Evolutionary conservation across 2,113 vertebrate species (phyloP).

Genomic region (Mormyrus lacerda): DNA sequence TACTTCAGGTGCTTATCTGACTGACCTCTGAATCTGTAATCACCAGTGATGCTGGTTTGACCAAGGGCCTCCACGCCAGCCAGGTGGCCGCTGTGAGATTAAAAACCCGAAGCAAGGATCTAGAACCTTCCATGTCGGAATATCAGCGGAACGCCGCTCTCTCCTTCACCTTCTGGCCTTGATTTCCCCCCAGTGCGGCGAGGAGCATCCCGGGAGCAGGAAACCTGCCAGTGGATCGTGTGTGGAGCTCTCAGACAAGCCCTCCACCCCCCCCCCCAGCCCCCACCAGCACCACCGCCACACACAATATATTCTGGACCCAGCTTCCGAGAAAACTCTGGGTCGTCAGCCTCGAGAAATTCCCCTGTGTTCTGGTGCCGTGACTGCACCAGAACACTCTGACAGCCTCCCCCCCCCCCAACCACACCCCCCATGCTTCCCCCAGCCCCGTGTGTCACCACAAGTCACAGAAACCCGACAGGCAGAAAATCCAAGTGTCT

Average conservation of each 20-base stretch:
- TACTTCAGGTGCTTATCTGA: not conserved
- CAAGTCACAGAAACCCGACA: not conserved
- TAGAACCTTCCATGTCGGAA: not conserved
- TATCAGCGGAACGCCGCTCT: not conserved
- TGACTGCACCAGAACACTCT: not conserved
- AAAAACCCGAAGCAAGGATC: not conserved
- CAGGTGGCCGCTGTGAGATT: not conserved
- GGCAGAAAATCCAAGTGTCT: conserved; percentile 1
- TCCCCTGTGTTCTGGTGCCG: not conserved
- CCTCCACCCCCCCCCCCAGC: too few species aligned
- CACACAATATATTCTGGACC: not conserved
- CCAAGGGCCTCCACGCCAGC: not conserved
- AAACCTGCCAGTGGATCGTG: not conserved
- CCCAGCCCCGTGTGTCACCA: not conserved
- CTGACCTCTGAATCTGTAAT: not conserved
- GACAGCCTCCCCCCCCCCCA: not conserved
- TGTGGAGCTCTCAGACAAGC: not conserved
- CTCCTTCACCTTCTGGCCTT: not conserved
- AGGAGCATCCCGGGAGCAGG: not conserved
- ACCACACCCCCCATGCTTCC: not conserved
- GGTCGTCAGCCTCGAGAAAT: not conserved
- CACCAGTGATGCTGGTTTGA: not conserved
- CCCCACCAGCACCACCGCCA: not conserved
- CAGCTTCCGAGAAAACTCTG: not conserved
- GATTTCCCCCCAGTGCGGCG: not conserved